Conservation (phyloP, 2,113 vertebrate species). For the Sorex fumeus region DNA sequence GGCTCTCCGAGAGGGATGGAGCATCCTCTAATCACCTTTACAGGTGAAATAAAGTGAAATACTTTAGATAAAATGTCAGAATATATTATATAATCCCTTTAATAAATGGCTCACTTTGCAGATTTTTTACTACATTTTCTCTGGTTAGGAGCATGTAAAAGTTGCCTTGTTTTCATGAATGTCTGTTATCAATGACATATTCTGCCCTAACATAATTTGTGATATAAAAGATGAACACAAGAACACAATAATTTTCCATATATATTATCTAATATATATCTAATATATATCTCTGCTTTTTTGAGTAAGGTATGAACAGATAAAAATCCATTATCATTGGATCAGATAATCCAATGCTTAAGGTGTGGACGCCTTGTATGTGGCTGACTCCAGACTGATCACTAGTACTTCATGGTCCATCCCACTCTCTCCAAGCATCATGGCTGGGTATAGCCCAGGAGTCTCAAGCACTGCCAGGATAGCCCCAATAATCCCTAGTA, state of each 20-base stretch:
- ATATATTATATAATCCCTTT: neutral
- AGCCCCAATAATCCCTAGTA: too few species aligned
- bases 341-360: too few species aligned
- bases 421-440: too few species aligned
- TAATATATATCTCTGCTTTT: neutral
- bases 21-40: too few species aligned
- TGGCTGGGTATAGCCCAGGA: too few species aligned
- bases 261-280: slow-evolving; percentile 48
- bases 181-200: neutral
- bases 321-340: neutral
- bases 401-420: too few species aligned
- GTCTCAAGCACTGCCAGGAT: too few species aligned
- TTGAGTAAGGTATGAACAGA: neutral
- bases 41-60: slow-evolving; percentile 43
- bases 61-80: slow-evolving; percentile 28
- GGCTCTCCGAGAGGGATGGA: too few species aligned
- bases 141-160: neutral
- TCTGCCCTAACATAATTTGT: slow-evolving; percentile 21
- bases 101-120: slow-evolving; percentile 7
- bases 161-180: slow-evolving; percentile 1
- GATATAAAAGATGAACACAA: slow-evolving; percentile 23
- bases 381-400: too few species aligned
- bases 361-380: too few species aligned
- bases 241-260: neutral
- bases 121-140: neutral